Conservation (phyloP, 2,888 invertebrate species). For the Lasioglossum vierecki region DNA sequence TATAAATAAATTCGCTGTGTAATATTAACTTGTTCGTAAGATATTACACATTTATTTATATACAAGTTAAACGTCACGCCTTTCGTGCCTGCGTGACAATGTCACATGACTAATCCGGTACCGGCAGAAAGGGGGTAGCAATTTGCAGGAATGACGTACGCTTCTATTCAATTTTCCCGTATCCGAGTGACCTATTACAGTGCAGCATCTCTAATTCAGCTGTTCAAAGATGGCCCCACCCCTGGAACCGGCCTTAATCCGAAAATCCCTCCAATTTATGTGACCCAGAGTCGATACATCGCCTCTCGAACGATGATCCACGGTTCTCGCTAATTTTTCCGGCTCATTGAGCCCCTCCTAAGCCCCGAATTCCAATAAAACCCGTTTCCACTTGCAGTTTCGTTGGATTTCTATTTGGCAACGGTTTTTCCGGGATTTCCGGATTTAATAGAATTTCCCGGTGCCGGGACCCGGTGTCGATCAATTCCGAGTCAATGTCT, state of each 20-base stretch:
- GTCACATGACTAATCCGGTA: too few species aligned
- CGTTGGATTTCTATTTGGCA: conserved; percentile 36
- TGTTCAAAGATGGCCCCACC: background rate
- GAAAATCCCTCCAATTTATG: background rate
- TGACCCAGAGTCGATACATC: background rate
- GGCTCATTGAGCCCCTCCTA: background rate
- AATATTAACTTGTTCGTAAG: too few species aligned
- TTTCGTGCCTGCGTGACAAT: too few species aligned
- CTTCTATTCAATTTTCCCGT: background rate
- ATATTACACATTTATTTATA: too few species aligned
- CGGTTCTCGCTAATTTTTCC: background rate
- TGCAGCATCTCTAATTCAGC: background rate
- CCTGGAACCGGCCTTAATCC: background rate
- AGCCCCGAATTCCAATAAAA: conserved; percentile 1
- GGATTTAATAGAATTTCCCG: conserved; percentile 60
- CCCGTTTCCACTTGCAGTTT: background rate
- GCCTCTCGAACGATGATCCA: background rate
- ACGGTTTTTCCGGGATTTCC: conserved; percentile 32
- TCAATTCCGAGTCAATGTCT: conserved; percentile 59
- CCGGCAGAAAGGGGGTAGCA: too few species aligned
- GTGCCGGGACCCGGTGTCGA: conserved; percentile 49
- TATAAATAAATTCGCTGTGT: too few species aligned
- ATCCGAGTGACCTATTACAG: background rate
- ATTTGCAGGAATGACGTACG: too few species aligned
- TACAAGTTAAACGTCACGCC: too few species aligned